These are phyloP conservation scores for Bos javanicus DNA, from an alignment of 2,113 vertebrate genomes.

Conservation along the genomic window DNA sequence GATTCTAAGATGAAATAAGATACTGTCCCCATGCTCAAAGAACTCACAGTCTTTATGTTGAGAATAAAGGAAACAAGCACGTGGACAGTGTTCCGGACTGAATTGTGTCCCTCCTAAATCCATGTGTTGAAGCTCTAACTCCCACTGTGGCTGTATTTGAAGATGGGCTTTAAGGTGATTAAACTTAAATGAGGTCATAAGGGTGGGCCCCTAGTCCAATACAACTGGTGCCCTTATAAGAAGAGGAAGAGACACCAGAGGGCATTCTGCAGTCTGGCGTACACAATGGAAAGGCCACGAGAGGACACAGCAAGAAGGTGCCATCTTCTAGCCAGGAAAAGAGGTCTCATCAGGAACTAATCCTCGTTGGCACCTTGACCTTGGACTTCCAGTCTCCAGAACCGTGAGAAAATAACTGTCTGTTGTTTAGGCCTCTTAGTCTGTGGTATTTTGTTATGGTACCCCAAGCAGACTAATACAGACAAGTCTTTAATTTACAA, in stretches of 20 bases:
- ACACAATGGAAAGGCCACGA: not conserved
- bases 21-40: not conserved
- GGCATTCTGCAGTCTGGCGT: not conserved
- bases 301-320: not conserved
- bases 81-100: not conserved
- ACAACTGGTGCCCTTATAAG: not conserved
- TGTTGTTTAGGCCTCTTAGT: not conserved
- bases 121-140: not conserved
- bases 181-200: slow-evolving; percentile 15
- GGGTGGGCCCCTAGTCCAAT: not conserved
- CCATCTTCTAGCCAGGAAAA: not conserved
- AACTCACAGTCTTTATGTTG: not conserved
- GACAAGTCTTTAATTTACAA: not conserved
- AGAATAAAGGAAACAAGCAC: not conserved
- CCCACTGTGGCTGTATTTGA: not conserved
- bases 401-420: not conserved
- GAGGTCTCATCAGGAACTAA: not conserved
- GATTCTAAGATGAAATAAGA: not conserved
- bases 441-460: not conserved
- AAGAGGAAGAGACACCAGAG: not conserved
- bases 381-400: not conserved
- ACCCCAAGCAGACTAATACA: not conserved
- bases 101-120: not conserved
- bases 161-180: not conserved
- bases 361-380: not conserved